Evolutionary conservation across 1,140 invertebrate species (phyloP).

Genomic region (Tetramorium parvispinum): DNA sequence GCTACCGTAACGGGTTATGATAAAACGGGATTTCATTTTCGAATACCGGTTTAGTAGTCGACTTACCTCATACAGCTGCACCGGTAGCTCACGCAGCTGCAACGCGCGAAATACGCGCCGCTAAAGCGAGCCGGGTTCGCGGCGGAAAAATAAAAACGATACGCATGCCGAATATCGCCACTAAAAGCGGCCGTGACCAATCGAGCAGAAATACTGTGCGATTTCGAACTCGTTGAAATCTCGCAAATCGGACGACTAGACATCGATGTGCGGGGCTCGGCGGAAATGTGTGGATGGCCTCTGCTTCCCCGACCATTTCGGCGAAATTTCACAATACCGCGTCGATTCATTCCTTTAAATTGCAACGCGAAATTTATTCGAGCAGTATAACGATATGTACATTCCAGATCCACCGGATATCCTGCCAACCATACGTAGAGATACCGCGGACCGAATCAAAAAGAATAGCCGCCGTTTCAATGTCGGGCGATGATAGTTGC

Average conservation of each 20-base stretch:
- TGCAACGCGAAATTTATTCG: not conserved
- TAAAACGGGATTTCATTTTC: slow-evolving; percentile 63
- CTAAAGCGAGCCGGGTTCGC: not conserved
- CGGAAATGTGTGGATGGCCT: not conserved
- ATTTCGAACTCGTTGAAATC: not conserved
- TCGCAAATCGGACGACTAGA: not conserved
- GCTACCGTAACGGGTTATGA: slow-evolving; percentile 61
- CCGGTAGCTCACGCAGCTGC: slow-evolving; percentile 16
- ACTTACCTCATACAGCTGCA: slow-evolving; percentile 34
- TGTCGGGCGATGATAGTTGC: not conserved
- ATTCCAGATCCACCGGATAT: slow-evolving; percentile 19
- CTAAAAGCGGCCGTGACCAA: slow-evolving; percentile 15
- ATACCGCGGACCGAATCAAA: slow-evolving; percentile 1
- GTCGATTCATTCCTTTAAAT: slow-evolving; percentile 2
- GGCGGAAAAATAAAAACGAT: not conserved
- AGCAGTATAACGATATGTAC: not conserved
- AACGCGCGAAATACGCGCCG: not conserved
- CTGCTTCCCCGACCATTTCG: not conserved
- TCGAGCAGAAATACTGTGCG: not conserved
- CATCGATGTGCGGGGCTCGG: not conserved
- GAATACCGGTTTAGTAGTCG: slow-evolving; percentile 49
- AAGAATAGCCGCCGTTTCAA: not conserved
- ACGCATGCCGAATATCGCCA: not conserved
- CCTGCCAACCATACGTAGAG: not conserved
- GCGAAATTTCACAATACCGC: not conserved